Evolutionary conservation across 2,113 vertebrate genomes (phyloP).

Genomic region (Ginglymostoma cirratum): DNA sequence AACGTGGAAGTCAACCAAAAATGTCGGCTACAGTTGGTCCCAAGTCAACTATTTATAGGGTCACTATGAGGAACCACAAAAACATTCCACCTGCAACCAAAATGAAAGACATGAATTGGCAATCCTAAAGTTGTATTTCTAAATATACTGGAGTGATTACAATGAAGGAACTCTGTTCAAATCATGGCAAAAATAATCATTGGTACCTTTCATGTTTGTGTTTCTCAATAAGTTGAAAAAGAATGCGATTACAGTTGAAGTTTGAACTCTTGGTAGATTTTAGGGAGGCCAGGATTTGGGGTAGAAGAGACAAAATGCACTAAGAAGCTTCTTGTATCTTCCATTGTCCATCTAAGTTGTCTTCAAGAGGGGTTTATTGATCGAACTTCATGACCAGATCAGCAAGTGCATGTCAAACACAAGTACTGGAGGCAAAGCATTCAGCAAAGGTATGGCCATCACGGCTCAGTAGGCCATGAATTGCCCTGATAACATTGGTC

Average conservation of each 20-base stretch:
- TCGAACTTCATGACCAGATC: too few species aligned
- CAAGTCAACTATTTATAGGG: slow-evolving; percentile 5
- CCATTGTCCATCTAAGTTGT: too few species aligned
- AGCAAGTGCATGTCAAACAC: too few species aligned
- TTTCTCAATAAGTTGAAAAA: background rate
- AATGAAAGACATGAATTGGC: background rate
- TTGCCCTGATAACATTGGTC: too few species aligned
- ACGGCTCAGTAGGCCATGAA: too few species aligned
- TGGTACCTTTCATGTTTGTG: background rate
- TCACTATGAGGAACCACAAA: background rate
- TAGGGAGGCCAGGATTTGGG: background rate
- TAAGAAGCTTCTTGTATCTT: too few species aligned
- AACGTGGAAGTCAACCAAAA: background rate
- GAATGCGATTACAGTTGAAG: background rate
- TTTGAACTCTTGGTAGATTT: background rate
- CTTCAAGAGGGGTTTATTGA: too few species aligned
- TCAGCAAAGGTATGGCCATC: too few species aligned
- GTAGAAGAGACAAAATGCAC: background rate
- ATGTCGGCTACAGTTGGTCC: background rate
- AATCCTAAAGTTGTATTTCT: background rate
- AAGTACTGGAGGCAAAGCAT: too few species aligned
- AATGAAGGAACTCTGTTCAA: background rate
- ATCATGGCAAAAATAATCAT: background rate
- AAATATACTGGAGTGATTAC: background rate
- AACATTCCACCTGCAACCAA: background rate